Percentiles rank a stretch among this genome's conserved stretches.
phyloP scores from a whole-genome alignment of 2,113 vertebrate genomes.

The Callithrix jacchus region DNA sequence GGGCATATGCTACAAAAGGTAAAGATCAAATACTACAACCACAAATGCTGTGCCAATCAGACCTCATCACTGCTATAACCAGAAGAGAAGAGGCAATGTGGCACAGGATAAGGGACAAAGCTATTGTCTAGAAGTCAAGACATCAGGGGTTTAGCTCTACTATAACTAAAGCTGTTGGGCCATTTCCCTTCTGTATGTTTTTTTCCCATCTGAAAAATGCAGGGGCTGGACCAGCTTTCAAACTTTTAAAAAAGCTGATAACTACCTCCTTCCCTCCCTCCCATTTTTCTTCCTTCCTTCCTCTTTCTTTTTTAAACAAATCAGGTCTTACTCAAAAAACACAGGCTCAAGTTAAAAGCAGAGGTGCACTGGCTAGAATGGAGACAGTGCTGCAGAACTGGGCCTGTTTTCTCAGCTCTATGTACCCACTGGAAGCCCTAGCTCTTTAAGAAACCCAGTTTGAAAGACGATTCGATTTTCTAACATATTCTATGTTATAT shows the following conservation, averaged over 20 bases:
- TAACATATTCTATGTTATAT: neutral
- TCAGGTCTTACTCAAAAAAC: neutral
- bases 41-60: neutral
- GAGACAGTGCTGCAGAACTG: neutral
- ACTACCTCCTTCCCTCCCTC: neutral
- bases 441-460: neutral
- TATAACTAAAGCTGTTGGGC: neutral
- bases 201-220: neutral
- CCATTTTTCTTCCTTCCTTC: neutral
- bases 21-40: neutral
- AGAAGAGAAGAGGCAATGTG: neutral
- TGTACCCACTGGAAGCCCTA: neutral
- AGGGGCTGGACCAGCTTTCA: neutral
- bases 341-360: conserved; percentile 33
- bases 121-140: neutral
- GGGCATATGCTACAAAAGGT: neutral
- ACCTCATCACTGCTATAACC: neutral
- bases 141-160: neutral
- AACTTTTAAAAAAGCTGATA: neutral
- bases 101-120: neutral
- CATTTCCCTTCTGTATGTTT: neutral
- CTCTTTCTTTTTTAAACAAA: neutral
- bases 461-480: neutral
- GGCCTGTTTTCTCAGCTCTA: neutral
- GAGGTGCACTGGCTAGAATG: neutral